Conservation (phyloP, 2,888 invertebrate genomes). For the Chrysotoxum bicinctum region DNA sequence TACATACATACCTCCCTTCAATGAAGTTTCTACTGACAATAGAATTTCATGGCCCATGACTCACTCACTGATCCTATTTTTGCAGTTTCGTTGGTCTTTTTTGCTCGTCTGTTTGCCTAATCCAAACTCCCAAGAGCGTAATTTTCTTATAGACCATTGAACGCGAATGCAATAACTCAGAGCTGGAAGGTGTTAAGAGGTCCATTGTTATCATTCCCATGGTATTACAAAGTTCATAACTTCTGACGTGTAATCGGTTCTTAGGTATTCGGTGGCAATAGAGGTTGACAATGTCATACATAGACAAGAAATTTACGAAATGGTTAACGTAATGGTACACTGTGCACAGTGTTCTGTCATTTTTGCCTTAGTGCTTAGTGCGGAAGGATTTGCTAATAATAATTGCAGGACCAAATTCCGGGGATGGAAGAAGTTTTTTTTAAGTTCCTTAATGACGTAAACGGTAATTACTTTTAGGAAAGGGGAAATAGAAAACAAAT, state of each 20-base stretch:
- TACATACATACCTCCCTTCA: not conserved
- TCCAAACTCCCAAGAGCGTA: constrained; percentile 50
- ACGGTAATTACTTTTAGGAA: not conserved
- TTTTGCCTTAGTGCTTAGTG: constrained; percentile 5
- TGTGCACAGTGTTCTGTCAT: not conserved
- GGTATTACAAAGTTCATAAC: constrained; percentile 60
- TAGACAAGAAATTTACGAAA: not conserved
- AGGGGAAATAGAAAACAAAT: not conserved
- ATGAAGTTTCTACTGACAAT: constrained; percentile 45
- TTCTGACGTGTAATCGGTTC: constrained; percentile 50
- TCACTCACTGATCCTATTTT: constrained; percentile 7
- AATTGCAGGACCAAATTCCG: constrained; percentile 21
- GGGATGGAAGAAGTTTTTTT: constrained; percentile 6
- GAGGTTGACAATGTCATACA: constrained; percentile 20
- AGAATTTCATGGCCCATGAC: constrained; percentile 50
- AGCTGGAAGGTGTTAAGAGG: constrained; percentile 68
- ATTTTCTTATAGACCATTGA: constrained; percentile 65
- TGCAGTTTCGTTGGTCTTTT: constrained; percentile 8
- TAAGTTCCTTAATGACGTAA: not conserved
- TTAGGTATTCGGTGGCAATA: constrained; percentile 37
- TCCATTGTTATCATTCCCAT: constrained; percentile 54
- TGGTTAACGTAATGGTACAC: constrained; percentile 4
- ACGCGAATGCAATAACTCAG: constrained; percentile 61
- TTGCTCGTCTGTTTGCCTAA: constrained; percentile 44
- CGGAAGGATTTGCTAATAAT: constrained; percentile 6